A percentile compares a stretch with the other conserved stretches of the same genome.
Evolutionary conservation across 2,888 invertebrate genomes (phyloP).

Genomic region (Andrena chrysosceles): DNA sequence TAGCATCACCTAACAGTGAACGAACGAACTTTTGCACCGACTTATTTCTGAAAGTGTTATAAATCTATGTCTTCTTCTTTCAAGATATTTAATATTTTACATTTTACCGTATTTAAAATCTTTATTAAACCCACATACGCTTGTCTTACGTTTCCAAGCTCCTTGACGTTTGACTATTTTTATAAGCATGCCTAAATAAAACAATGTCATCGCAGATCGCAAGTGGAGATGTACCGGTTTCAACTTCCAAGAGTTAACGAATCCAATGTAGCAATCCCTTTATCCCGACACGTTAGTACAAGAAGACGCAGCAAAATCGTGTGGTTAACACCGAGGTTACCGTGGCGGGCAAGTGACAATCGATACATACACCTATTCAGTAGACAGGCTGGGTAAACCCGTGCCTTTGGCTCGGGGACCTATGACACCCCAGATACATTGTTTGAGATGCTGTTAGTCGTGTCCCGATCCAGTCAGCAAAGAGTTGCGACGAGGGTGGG

Average conservation of each 20-base stretch:
- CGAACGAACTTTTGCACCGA: no score
- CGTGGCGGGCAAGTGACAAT: constrained; percentile 59
- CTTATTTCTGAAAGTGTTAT: no score
- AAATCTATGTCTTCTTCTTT: no score
- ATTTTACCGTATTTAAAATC: no score
- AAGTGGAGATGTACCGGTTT: no score
- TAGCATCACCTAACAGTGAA: no score
- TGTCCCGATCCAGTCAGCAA: constrained; percentile 70
- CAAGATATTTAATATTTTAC: no score
- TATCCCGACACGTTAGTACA: constrained; percentile 29
- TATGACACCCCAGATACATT: constrained; percentile 66
- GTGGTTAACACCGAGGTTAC: constrained; percentile 61
- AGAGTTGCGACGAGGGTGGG: constrained; percentile 59
- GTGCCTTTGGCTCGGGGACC: constrained; percentile 41
- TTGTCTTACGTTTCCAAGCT: no score
- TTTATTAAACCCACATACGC: no score
- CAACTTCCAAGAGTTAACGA: neutral
- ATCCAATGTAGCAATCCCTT: neutral
- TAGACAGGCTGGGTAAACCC: constrained; percentile 50
- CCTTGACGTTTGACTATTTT: no score
- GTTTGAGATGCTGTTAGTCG: constrained; percentile 73
- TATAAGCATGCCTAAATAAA: no score
- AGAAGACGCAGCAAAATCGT: constrained; percentile 47
- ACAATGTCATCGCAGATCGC: no score
- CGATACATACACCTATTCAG: constrained; percentile 66